These are phyloP conservation scores for Trissoscelio sp. DNA, from an alignment of 2,888 invertebrate species.

Conservation along the genomic window DNA sequence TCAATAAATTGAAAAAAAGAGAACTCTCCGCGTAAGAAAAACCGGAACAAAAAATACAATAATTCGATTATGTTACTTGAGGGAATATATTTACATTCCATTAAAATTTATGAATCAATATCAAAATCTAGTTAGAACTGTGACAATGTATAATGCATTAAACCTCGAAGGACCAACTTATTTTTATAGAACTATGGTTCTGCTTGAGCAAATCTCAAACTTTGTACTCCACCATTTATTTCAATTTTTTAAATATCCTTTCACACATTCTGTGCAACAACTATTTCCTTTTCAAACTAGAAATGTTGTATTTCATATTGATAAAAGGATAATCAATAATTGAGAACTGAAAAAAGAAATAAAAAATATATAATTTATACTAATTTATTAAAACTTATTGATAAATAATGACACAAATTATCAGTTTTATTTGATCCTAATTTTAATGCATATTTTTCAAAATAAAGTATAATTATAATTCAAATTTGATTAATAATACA, in stretches of 20 bases:
- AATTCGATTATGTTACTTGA: slow-evolving; percentile 7
- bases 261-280: neutral
- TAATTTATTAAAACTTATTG: too few relatives aligned
- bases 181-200: slow-evolving; percentile 16
- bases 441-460: too few relatives aligned
- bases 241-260: slow-evolving; percentile 8
- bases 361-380: too few relatives aligned
- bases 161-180: slow-evolving; percentile 26
- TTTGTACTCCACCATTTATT: slow-evolving; percentile 4
- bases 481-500: too few relatives aligned
- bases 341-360: too few relatives aligned
- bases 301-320: too few relatives aligned
- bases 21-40: neutral
- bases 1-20: too few relatives aligned
- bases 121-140: slow-evolving; percentile 10
- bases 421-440: too few relatives aligned
- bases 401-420: too few relatives aligned
- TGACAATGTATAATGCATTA: slow-evolving; percentile 32
- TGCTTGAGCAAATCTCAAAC: slow-evolving; percentile 12
- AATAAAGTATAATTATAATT: too few relatives aligned
- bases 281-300: too few relatives aligned
- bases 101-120: slow-evolving; percentile 33
- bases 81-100: slow-evolving; percentile 14
- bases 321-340: too few relatives aligned
- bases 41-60: neutral